These are phyloP conservation scores for Muraenolepis orangiensis DNA, from an alignment of 2,797 vertebrate genomes.

Conservation along the genomic window DNA sequence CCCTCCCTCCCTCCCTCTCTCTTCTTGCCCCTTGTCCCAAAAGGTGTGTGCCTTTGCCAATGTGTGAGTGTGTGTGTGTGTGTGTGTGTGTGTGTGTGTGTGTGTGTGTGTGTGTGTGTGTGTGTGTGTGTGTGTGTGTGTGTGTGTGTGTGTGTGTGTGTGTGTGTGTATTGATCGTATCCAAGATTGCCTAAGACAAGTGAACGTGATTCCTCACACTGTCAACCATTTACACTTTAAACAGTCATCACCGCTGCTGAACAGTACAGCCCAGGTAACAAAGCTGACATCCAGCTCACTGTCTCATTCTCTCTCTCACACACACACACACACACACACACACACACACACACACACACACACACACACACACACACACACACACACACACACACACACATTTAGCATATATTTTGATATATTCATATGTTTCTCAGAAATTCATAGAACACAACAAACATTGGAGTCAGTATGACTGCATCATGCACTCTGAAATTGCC, in stretches of 20 bases:
- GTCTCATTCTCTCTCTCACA: conserved; percentile 3
- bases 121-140: conserved; percentile 14
- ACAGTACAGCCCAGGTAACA: not conserved
- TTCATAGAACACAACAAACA: too few species aligned
- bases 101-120: conserved; percentile 41
- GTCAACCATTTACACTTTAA: conserved; percentile 45
- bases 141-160: conserved; percentile 28
- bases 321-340: conserved; percentile 11
- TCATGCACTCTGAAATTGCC: not conserved
- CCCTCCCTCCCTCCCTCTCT: conserved; percentile 48
- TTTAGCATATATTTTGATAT: too few species aligned
- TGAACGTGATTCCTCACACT: conserved; percentile 58
- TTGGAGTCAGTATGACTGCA: not conserved
- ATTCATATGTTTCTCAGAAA: too few species aligned
- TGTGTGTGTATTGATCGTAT: conserved; percentile 44
- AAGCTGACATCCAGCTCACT: too few species aligned
- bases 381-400: too few species aligned
- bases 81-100: not conserved
- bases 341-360: too few species aligned
- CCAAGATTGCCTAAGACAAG: conserved; percentile 24
- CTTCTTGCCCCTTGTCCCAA: conserved; percentile 36
- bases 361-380: too few species aligned
- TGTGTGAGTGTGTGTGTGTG: conserved; percentile 1
- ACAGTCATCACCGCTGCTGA: conserved; percentile 16
- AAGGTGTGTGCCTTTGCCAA: too few species aligned